Conservation (phyloP, 2,797 vertebrate genomes). For the Microchirus variegatus region DNA sequence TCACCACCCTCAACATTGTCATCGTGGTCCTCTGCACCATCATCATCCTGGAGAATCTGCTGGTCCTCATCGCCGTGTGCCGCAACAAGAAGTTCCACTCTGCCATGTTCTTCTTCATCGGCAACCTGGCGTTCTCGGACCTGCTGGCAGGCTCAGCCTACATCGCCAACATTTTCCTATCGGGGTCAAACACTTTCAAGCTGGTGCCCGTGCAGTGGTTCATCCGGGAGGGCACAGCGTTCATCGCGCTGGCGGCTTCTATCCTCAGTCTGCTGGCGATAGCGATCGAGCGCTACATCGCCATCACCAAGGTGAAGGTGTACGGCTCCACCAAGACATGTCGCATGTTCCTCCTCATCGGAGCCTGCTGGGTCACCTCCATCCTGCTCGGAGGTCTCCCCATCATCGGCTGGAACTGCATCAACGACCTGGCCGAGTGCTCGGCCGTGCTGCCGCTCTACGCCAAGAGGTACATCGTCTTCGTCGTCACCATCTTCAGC, state of each 20-base stretch:
- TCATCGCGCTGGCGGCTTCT: constrained; percentile 91
- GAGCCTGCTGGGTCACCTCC: constrained; percentile 92
- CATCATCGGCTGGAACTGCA: constrained; percentile 97
- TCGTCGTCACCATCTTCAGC: constrained; percentile 91
- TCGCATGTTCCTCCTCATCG: constrained; percentile 93
- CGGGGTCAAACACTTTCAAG: constrained; percentile 83
- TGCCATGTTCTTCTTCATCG: constrained; percentile 97
- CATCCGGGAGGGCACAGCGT: constrained; percentile 91
- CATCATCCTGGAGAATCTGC: constrained; percentile 92
- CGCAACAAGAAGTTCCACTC: constrained; percentile 96
- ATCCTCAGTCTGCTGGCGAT: constrained; percentile 96
- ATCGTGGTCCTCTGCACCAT: constrained; percentile 88
- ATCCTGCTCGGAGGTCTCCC: constrained; percentile 91
- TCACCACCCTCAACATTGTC: constrained; percentile 70
- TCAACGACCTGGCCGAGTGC: constrained; percentile 81
- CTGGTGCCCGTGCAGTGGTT: constrained; percentile 93
- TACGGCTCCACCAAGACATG: constrained; percentile 90
- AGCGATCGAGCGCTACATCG: constrained; percentile 93
- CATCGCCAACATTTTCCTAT: constrained; percentile 90
- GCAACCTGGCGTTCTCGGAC: constrained; percentile 94
- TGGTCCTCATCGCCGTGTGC: constrained; percentile 90
- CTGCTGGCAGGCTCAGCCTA: constrained; percentile 91
- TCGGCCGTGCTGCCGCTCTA: constrained; percentile 94
- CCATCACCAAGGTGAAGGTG: constrained; percentile 92
- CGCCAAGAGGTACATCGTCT: constrained; percentile 90